Percentiles rank a stretch among this genome's conserved stretches.
phyloP scores from a whole-genome alignment of 2,797 vertebrate genomes.

The Zonotrichia albicollis region DNA sequence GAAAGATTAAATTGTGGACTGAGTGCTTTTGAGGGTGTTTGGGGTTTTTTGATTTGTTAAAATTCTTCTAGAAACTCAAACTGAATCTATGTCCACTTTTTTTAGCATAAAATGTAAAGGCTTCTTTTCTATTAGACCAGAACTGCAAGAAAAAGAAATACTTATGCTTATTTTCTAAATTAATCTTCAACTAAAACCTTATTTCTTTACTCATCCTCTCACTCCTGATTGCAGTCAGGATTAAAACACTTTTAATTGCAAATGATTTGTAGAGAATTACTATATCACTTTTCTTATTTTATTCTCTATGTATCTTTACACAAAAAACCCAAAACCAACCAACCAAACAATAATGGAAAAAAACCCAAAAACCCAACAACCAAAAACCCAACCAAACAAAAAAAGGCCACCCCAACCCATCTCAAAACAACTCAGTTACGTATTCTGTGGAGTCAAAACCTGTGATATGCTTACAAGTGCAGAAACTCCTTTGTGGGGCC shows the following conservation, averaged over 20 bases:
- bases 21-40: not conserved
- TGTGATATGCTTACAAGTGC: not conserved
- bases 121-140: not conserved
- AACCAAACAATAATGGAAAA: not conserved
- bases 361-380: too few species aligned
- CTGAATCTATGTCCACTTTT: not conserved
- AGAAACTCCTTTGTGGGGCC: not conserved
- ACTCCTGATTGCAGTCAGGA: not conserved
- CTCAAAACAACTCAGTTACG: not conserved
- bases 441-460: not conserved
- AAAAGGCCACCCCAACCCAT: accelerated
- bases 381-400: not conserved
- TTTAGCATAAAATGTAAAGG: not conserved
- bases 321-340: accelerated
- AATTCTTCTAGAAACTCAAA: not conserved
- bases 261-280: not conserved
- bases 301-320: not conserved
- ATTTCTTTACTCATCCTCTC: not conserved
- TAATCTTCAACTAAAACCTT: not conserved
- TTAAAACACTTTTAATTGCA: not conserved
- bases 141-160: not conserved
- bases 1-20: not conserved
- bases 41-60: not conserved
- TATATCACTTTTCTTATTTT: not conserved
- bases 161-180: not conserved